Base-by-base conservation (phyloP, 2,888 invertebrate genomes). In the Pharmacophagus antenor region DNA sequence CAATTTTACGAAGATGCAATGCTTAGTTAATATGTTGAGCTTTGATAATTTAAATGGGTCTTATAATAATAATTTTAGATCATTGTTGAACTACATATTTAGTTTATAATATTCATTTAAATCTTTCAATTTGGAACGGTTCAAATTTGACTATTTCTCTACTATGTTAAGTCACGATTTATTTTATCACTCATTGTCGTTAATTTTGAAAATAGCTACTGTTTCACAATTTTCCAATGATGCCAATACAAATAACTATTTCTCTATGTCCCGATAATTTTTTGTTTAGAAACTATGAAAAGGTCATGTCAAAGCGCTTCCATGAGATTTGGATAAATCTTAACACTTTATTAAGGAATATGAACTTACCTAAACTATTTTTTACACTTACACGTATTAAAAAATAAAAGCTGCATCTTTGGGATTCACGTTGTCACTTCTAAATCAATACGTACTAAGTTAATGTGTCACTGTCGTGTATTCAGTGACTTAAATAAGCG, bases 341-440 rank as follows among this genome's bases (percentile, higher is more conserved):
- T 65, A 65, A 63, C 72, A 70, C 67, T 70, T 77, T 77, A 80
- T 47, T n/a, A n/a, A n/a, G n/a, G 76, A 71, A 71, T 82, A 80
- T 72, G 72, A 69, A 77, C 82, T 84, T 82, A 84, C 58, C 61
- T 71, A 48, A 72, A 65, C 68, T 70, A 70, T 73, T 72, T n/a
- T 80, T 78, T 81, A 82, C 76, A 79, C 71, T 77, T 81, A 82
- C 54, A 65, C 67, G 76, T 85, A 84, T 80, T 79, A 84, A 87
- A 37, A 88, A 88, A 85, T 85, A 88, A 87, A 85, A 86, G 80
- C 83, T 83, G 87, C 75, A 76, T 88, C 88, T 88, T 88, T 88
- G 88, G n/a, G 88, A 80, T 80, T 74, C 51, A 69, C 73, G 75
- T 70, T 71, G 73, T 72, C 62, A n/a, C n/a, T 70, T 69, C 69